Percentiles rank a stretch among this genome's conserved stretches.
Conservation (phyloP, 2,888 invertebrate genomes). For the Hirudinaria manillensis region DNA sequence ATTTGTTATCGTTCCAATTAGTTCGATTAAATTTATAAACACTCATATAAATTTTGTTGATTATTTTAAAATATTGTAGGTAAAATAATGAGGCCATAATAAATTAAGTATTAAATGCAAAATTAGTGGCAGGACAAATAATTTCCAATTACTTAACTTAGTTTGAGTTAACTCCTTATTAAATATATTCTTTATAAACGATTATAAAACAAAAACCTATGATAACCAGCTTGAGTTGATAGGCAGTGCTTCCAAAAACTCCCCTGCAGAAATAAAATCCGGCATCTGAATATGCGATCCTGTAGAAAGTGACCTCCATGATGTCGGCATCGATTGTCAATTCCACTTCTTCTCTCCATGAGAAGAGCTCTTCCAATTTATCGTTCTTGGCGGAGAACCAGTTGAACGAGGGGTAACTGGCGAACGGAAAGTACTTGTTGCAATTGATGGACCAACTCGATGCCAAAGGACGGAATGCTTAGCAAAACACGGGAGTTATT, state of each 20-base stretch:
- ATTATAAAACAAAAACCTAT: neutral
- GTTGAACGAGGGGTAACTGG: conserved; percentile 10
- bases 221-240: conserved; percentile 15
- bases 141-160: too few species aligned
- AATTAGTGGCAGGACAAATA: neutral
- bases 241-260: neutral
- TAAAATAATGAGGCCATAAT: too few species aligned
- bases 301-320: neutral
- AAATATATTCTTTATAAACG: too few species aligned
- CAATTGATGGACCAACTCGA: conserved; percentile 1
- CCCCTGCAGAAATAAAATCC: conserved; percentile 30
- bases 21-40: too few species aligned
- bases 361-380: neutral
- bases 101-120: too few species aligned
- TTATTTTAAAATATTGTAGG: too few species aligned
- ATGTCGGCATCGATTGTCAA: neutral
- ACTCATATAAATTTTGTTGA: too few species aligned
- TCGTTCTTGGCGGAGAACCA: neutral
- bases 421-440: conserved; percentile 5
- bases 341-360: neutral
- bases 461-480: conserved; percentile 3
- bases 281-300: neutral
- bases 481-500: neutral
- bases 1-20: too few species aligned
- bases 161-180: too few species aligned